Evolutionary conservation across 2,888 invertebrate genomes (phyloP), one percentile per base, ranked within the genome.

Genomic region (Drosophila incognita): DNA sequence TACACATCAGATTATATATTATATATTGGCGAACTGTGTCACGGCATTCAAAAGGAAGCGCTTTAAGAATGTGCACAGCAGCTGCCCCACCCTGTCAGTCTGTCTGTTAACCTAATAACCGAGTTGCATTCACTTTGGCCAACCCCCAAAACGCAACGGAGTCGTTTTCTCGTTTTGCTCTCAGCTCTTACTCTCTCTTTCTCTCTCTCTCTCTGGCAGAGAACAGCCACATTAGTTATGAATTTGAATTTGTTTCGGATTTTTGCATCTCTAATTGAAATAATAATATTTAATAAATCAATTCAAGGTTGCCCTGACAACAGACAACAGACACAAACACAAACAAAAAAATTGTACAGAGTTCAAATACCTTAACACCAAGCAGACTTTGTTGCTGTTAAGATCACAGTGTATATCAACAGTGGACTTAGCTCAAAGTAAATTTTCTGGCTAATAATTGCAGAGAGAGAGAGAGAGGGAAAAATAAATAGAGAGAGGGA

Each of bases 321-420:
- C 71, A 49, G 27, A n/a, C n/a, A 40, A 52, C 56, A 13, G 7
- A 38, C 13, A 54, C 24, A 46, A 15, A 29, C 13, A 11, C 27
- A 11, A 69, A 29, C 13, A 11, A 21, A 11, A 69, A 67, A 79
- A 79, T 69, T 75, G 56, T 7, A 6, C 52, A 56, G 40, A 76
- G 79, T 79, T 79, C 76, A 79, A 79, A 69, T 69, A 69, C 76
- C 79, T 71, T 21, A n/a, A 18, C 60, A 35, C 27, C 24, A 4
- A 24, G 21, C 11, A 18, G 36, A 18, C 31, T 15, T 51, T 24
- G 11, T 13, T 40, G 15, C 35, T 31, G 15, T 40, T 31, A 31
- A 38, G 40, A 51, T 18, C 21, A 31, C 27, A 13, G 35, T 46
- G 54, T 42, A 51, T 38, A 46, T 56, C 18, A 54, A 35, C 18